Evolutionary conservation across 2,797 vertebrate species (phyloP).

Genomic region (Serranus cabrilla): DNA sequence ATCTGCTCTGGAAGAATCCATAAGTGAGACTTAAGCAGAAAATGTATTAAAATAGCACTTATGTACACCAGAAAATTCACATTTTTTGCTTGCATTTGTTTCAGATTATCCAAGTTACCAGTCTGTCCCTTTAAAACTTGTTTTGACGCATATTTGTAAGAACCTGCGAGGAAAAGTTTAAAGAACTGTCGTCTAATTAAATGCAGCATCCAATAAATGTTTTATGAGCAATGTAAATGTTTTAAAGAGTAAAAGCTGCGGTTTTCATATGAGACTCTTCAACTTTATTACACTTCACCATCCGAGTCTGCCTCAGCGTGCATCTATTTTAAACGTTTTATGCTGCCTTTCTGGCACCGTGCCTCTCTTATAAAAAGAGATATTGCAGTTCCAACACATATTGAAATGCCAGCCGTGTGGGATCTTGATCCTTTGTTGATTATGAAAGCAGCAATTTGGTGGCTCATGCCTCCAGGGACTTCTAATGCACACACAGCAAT

Average conservation of each 20-base stretch:
- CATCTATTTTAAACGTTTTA: not conserved
- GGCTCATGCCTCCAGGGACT: constrained; percentile 14
- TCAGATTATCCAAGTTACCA: too few species aligned
- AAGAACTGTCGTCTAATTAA: not conserved
- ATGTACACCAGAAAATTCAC: too few species aligned
- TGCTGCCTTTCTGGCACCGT: not conserved
- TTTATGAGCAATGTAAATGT: not conserved
- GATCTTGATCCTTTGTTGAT: constrained; percentile 12
- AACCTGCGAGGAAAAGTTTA: not conserved
- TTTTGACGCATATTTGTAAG: not conserved
- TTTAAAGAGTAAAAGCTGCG: not conserved
- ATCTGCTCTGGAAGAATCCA: not conserved
- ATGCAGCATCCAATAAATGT: not conserved
- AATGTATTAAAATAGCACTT: not conserved
- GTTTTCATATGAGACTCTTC: not conserved
- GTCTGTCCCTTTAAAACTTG: too few species aligned
- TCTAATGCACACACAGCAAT: not conserved
- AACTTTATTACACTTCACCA: not conserved
- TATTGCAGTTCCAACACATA: not conserved
- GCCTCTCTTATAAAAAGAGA: not conserved
- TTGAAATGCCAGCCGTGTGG: not conserved
- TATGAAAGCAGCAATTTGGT: constrained; percentile 27
- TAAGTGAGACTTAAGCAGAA: not conserved
- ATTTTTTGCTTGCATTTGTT: too few species aligned
- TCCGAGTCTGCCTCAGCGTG: not conserved